Conservation (phyloP, 2,797 vertebrate species). For the Macrochelys suwanniensis region DNA sequence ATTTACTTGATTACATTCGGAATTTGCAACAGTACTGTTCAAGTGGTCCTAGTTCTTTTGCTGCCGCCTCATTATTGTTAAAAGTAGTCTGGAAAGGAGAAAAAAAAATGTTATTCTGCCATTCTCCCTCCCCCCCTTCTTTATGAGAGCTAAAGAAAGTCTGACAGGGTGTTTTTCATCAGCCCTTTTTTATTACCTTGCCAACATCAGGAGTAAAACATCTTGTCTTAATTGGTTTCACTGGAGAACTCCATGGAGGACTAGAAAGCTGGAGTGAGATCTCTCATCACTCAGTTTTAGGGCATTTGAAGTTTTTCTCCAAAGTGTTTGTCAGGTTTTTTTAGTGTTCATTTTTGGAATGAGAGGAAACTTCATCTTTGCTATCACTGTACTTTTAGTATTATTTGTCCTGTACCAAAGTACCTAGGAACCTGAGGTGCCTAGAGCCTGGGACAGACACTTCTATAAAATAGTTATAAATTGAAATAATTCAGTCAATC, state of each 20-base stretch:
- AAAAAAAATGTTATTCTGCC: background rate
- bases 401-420: background rate
- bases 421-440: background rate
- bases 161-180: background rate
- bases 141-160: background rate
- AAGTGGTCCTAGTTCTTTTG: background rate
- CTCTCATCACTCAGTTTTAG: background rate
- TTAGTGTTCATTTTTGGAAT: background rate
- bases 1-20: background rate
- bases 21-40: background rate
- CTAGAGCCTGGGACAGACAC: background rate
- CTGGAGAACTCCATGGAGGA: background rate
- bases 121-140: background rate
- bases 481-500: background rate
- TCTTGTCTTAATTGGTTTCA: background rate
- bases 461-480: background rate
- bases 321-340: background rate
- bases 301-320: background rate
- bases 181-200: background rate
- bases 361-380: background rate
- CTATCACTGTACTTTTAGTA: background rate
- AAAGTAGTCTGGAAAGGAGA: background rate
- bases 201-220: background rate
- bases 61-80: background rate
- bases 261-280: background rate